A percentile compares a stretch with the other conserved stretches of the same genome.
phyloP scores from a whole-genome alignment of 2,113 vertebrate species.

The Corydoras sp. region DNA sequence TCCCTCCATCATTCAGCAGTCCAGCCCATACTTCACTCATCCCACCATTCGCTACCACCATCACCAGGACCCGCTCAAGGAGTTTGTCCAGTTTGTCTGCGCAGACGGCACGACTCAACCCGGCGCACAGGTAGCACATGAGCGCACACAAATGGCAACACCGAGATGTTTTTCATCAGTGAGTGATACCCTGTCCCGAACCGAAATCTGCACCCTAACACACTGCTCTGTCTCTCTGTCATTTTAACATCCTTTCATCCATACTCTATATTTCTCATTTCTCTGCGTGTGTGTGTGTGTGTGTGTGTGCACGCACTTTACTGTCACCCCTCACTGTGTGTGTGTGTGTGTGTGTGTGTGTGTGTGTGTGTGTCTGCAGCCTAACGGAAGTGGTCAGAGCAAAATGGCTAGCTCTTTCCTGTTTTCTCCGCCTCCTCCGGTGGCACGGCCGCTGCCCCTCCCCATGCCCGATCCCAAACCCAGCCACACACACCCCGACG shows the following conservation, averaged over 20 bases:
- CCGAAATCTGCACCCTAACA: slow-evolving; percentile 18
- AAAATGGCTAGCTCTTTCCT: slow-evolving; percentile 78
- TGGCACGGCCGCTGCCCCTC: slow-evolving; percentile 79
- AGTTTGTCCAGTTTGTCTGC: slow-evolving; percentile 93
- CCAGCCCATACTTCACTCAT: slow-evolving; percentile 92
- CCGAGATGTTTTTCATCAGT: slow-evolving; percentile 14
- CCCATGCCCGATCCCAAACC: slow-evolving; percentile 79
- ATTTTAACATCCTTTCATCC: slow-evolving; percentile 12
- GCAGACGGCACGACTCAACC: slow-evolving; percentile 85
- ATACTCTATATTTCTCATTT: slow-evolving; percentile 16
- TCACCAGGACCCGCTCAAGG: slow-evolving; percentile 90
- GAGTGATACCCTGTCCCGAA: not conserved
- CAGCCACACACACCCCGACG: slow-evolving; percentile 75
- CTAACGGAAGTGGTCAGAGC: slow-evolving; percentile 76
- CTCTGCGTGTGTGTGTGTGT: slow-evolving; percentile 20
- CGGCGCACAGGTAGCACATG: slow-evolving; percentile 76
- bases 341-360: slow-evolving; percentile 40
- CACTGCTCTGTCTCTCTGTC: slow-evolving; percentile 17
- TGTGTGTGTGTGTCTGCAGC: slow-evolving; percentile 65
- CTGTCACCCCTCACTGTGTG: slow-evolving; percentile 36
- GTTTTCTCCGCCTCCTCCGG: slow-evolving; percentile 75
- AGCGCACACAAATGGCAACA: slow-evolving; percentile 6
- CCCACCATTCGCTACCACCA: slow-evolving; percentile 97
- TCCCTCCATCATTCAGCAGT: slow-evolving; percentile 80
- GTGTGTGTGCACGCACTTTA: slow-evolving; percentile 30